phyloP scores from a whole-genome alignment of 2,888 invertebrate genomes.

The Caenorhabditis uteleia region DNA sequence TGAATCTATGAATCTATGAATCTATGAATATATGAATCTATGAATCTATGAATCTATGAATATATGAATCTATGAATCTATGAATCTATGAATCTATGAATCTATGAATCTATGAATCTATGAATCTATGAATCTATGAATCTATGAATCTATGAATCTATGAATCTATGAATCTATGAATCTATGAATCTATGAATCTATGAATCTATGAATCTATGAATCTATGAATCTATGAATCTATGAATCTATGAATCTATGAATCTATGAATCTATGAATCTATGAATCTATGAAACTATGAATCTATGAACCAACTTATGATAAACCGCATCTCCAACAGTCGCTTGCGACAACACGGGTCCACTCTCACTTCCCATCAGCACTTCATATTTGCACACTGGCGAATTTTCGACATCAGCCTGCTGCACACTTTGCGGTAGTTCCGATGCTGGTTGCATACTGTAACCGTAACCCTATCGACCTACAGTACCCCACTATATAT shows the following conservation, averaged over 20 bases:
- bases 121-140: background rate
- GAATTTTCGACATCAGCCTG: constrained; percentile 27
- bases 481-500: no score
- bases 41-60: background rate
- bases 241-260: background rate
- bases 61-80: background rate
- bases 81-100: background rate
- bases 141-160: background rate
- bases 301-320: constrained; percentile 45
- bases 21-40: background rate
- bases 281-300: background rate
- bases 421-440: constrained; percentile 43
- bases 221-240: background rate
- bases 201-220: background rate
- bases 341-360: constrained; percentile 57
- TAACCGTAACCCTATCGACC: constrained; percentile 7
- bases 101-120: background rate
- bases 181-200: background rate
- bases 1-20: background rate
- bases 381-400: constrained; percentile 62
- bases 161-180: background rate
- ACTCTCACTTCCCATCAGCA: constrained; percentile 43
- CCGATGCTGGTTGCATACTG: constrained; percentile 54
- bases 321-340: constrained; percentile 59
- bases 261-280: background rate